Base-by-base conservation (phyloP, 2,888 invertebrate genomes). In the Sinopyrophorus schimmeli region DNA sequence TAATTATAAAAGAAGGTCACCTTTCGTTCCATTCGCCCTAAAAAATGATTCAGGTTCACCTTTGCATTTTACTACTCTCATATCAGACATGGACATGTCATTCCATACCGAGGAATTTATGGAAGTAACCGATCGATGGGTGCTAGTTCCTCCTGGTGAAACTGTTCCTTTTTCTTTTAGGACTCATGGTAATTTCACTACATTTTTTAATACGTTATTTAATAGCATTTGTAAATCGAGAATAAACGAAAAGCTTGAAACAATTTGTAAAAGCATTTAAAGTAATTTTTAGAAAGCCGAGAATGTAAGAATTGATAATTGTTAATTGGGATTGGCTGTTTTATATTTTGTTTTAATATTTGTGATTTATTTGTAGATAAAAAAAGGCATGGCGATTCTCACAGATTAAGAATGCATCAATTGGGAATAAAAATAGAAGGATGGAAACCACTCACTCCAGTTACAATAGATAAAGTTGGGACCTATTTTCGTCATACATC, bases 381-480 rank as follows among this genome's bases (percentile, higher is more conserved):
- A 74, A 77, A 80, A 49, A 73, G 83, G 24, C 88, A 84, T 65
- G 78, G 81, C 65, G 86, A 89, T 70, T 86, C 88, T 0, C 90
- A 89, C 70, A 82, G 84, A 65, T 78, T 87, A 59, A 80, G 84
- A 63, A 81, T 90, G 64, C 93, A 94, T 76, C 94, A 95, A 73
- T 80, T 99, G 53, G 82, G 87, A 24, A 88, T 97, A 23, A 81
- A 88, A 40, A 87, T 98, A 12, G 89, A 92, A 59, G 94, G 93
- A 38, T 98, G 96, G 94, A 81, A 86, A 55, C 77, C 82, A 58
- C 83, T 92, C 37, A 84, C 87, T 58, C 93, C 97, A 1, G 89
- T 99, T 9, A 91, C 94, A 5, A 91, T 99, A 0, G 98, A 99
- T 74, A 87, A 91, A 71, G 96, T 97, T 12, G 98, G 98, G 1